phyloP scores from a whole-genome alignment of 1,140 invertebrate genomes.

The Sweltsa coloradensis region DNA sequence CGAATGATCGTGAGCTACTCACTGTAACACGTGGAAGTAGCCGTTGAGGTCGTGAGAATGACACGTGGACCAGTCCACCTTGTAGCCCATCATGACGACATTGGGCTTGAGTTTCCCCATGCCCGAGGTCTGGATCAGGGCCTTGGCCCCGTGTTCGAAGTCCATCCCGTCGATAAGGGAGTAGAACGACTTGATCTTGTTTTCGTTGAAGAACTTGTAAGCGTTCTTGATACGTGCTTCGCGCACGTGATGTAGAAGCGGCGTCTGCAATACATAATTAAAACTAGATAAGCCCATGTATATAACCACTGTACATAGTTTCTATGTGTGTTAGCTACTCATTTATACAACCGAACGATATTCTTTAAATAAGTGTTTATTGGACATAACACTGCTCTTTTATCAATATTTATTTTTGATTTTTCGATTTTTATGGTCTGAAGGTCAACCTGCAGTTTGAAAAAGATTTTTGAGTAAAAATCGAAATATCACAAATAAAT shows the following conservation, averaged over 20 bases:
- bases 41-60: conserved; percentile 57
- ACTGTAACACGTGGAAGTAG: conserved; percentile 94
- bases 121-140: conserved; percentile 66
- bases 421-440: no score
- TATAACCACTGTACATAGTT: no score
- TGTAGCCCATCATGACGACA: conserved; percentile 89
- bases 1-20: no score
- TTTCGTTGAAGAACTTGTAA: conserved; percentile 57
- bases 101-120: conserved; percentile 89
- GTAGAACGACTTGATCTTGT: conserved; percentile 83
- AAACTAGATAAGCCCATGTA: no score
- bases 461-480: no score
- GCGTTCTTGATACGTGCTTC: conserved; percentile 44
- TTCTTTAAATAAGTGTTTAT: no score
- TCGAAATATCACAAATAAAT: no score
- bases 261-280: conserved; percentile 37
- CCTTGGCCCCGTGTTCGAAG: conserved; percentile 68
- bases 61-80: conserved; percentile 72
- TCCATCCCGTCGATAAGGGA: conserved; percentile 60
- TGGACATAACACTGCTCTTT: no score
- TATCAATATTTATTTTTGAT: no score
- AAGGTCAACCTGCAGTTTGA: no score
- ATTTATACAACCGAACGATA: no score
- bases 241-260: conserved; percentile 50
- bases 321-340: no score